Base-by-base conservation (phyloP, 2,888 invertebrate genomes). In the Tromatobia lineatoria region DNA sequence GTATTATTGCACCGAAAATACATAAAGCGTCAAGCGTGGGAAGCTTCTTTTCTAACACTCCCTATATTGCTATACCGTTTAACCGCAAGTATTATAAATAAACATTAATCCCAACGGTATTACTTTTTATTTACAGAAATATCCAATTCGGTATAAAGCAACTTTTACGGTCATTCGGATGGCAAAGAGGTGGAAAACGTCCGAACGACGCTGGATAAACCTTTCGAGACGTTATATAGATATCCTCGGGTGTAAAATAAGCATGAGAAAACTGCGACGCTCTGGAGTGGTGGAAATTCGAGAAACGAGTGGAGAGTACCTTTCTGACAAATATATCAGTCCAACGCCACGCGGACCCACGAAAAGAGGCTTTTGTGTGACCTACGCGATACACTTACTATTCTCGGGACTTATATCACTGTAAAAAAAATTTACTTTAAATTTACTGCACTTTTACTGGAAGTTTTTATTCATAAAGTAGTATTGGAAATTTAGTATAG, bases 1-100 rank as follows among this genome's bases (percentile, higher is more conserved):
- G 71, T 89, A 89, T 90, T 89, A 90, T 90, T 89, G 84, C 84
- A 82, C 59, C 74, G 71, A 90, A 71, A 90, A 90, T 89, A 90
- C 87, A 71, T 82, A 86, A 73, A 67, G 66, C 47, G 45, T n/a
- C 13, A 18, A 42, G 25, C 64, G 57, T 42, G 76, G n/a, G 67
- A 67, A 38, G 59, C 34, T 11, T 15, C 2, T 18, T 10, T 52
- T n/a, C 7, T 8, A 59, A 25, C 42, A 25, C 23, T 64, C 61
- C 18, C 18, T n/a, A 18, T 38, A 47, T 42, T 25, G 71, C 71
- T 61, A 50, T 23, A n/a, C 25, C 64, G 13, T 18, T n/a, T 23
- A 45, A 23, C 54, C 67, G 13, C 11, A n/a, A 2, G 15, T 25
- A 70, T 79, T 79, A 71, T 79, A 71, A 79, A 61, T 61, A 61